Percentiles rank a stretch among this genome's conserved stretches.
These are phyloP conservation scores for Staurois parvus DNA, from an alignment of 2,797 vertebrate genomes.

Conservation along the genomic window DNA sequence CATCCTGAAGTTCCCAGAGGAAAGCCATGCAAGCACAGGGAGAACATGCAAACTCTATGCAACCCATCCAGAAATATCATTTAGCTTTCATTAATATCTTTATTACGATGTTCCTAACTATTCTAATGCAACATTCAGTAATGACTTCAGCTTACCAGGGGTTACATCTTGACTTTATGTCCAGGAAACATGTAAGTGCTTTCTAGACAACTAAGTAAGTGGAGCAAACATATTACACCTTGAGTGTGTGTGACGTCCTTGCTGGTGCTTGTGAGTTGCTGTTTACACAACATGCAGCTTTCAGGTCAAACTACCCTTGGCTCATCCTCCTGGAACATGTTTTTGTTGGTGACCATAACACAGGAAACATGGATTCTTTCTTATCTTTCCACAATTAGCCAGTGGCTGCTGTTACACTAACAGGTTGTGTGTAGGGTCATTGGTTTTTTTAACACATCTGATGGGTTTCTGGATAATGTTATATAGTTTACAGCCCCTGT, in stretches of 20 bases:
- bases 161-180: constrained; percentile 3
- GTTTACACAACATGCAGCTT: constrained; percentile 44
- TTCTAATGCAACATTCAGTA: too few species aligned
- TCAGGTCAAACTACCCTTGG: not conserved
- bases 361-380: constrained; percentile 33
- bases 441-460: constrained; percentile 4
- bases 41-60: too few species aligned
- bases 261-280: constrained; percentile 8
- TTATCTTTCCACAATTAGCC: constrained; percentile 30
- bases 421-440: constrained; percentile 13
- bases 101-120: too few species aligned
- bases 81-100: too few species aligned
- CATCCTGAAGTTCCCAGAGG: too few species aligned
- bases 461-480: constrained; percentile 8
- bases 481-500: constrained; percentile 4
- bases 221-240: constrained; percentile 24
- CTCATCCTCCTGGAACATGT: constrained; percentile 11
- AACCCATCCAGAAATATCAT: too few species aligned
- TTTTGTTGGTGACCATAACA: constrained; percentile 41
- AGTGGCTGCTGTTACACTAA: not conserved
- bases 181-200: constrained; percentile 4
- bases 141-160: not conserved
- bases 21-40: too few species aligned
- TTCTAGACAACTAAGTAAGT: constrained; percentile 6
- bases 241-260: constrained; percentile 13